phyloP scores from a whole-genome alignment of 2,888 invertebrate genomes.

The Ecdyonurus torrentis region DNA sequence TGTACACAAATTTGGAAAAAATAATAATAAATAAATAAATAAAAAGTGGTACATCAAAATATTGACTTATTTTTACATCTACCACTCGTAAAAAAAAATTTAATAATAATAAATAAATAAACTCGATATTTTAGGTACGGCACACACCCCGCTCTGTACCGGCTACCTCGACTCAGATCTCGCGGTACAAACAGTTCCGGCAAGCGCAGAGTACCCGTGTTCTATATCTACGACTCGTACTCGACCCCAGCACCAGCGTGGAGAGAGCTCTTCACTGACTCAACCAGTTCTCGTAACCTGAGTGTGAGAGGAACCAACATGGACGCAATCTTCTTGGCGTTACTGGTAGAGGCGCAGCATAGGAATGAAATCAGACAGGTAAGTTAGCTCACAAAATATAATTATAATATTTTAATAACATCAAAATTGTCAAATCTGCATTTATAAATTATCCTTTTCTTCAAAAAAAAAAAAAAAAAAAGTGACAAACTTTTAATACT shows the following conservation, averaged over 20 bases:
- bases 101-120: too few species aligned
- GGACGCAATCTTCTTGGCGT: constrained; percentile 41
- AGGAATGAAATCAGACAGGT: constrained; percentile 32
- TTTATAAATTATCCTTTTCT: too few species aligned
- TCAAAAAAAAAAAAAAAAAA: too few species aligned
- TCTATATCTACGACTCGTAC: constrained; percentile 48
- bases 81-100: too few species aligned
- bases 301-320: constrained; percentile 34
- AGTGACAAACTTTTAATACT: too few species aligned
- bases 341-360: constrained; percentile 36
- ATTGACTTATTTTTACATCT: too few species aligned
- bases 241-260: constrained; percentile 33
- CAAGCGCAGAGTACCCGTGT: constrained; percentile 33
- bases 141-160: constrained; percentile 36
- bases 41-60: too few species aligned
- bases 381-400: constrained; percentile 15
- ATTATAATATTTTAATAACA: background rate
- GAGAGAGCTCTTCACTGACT: constrained; percentile 28
- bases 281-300: constrained; percentile 25
- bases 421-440: too few species aligned
- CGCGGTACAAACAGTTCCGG: constrained; percentile 12
- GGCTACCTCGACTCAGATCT: constrained; percentile 17
- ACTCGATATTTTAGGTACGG: too few species aligned
- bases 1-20: too few species aligned
- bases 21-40: too few species aligned